Evolutionary conservation across 2,888 invertebrate species (phyloP).

Genomic region (Drosophila picticornis): DNA sequence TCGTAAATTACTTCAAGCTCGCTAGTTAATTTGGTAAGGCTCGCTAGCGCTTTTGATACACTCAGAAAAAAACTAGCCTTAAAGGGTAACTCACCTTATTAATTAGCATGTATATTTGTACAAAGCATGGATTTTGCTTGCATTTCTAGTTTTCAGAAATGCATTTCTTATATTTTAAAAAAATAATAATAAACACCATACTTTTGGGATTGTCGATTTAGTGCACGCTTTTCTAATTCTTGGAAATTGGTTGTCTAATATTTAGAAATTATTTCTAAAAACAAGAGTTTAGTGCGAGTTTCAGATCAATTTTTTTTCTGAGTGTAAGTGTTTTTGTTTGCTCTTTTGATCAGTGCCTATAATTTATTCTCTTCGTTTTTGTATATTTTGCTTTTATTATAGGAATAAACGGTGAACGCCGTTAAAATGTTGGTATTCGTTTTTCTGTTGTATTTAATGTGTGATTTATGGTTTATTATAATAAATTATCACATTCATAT

Average conservation of each 20-base stretch:
- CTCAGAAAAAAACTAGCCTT: background rate
- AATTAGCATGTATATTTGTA: background rate
- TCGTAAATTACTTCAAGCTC: background rate
- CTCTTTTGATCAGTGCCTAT: background rate
- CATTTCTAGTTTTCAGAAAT: background rate
- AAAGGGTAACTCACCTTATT: background rate
- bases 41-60: background rate
- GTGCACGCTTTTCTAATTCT: background rate
- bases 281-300: background rate
- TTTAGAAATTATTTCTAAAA: background rate
- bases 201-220: background rate
- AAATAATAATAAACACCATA: background rate
- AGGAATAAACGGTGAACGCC: background rate
- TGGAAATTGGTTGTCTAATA: background rate
- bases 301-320: background rate
- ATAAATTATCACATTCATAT: background rate
- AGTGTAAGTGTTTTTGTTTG: background rate
- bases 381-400: background rate
- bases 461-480: background rate
- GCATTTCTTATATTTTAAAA: background rate
- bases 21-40: background rate
- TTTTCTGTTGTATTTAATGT: background rate
- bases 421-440: background rate
- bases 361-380: background rate
- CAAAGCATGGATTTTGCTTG: background rate